phyloP scores from a whole-genome alignment of 2,797 vertebrate genomes.

The Takifugu rubripes region DNA sequence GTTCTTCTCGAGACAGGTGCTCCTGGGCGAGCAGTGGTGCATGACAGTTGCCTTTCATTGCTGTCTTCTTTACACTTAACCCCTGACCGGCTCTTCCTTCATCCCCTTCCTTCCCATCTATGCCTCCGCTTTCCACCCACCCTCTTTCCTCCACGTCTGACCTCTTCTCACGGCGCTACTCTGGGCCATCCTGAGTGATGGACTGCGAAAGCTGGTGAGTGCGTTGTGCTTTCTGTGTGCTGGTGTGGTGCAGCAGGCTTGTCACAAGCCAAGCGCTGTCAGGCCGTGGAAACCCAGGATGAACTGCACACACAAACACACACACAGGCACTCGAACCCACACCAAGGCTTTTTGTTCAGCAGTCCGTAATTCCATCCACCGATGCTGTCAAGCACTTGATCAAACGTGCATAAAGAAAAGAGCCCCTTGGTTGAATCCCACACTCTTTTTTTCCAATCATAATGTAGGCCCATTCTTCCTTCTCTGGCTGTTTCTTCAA shows the following conservation, averaged over 20 bases:
- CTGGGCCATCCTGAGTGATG: slow-evolving; percentile 81
- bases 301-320: slow-evolving; percentile 26
- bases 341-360: slow-evolving; percentile 83
- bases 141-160: slow-evolving; percentile 55
- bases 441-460: slow-evolving; percentile 51
- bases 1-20: slow-evolving; percentile 87
- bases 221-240: slow-evolving; percentile 37
- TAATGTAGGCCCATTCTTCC: slow-evolving; percentile 80
- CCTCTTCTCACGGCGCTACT: slow-evolving; percentile 63
- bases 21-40: slow-evolving; percentile 87
- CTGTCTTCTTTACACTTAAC: slow-evolving; percentile 94
- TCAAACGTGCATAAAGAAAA: slow-evolving; percentile 85
- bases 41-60: slow-evolving; percentile 98
- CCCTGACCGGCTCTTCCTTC: slow-evolving; percentile 83
- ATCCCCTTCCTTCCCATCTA: slow-evolving; percentile 46
- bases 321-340: slow-evolving; percentile 16
- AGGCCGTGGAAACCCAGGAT: slow-evolving; percentile 75
- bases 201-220: slow-evolving; percentile 76
- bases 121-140: slow-evolving; percentile 39
- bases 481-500: slow-evolving; percentile 65
- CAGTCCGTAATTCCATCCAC: slow-evolving; percentile 88
- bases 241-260: slow-evolving; percentile 78
- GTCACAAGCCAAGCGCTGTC: slow-evolving; percentile 88
- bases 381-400: slow-evolving; percentile 85
- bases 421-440: slow-evolving; percentile 71